Base-by-base conservation (phyloP, 2,888 invertebrate genomes). In the Tyria jacobaeae region DNA sequence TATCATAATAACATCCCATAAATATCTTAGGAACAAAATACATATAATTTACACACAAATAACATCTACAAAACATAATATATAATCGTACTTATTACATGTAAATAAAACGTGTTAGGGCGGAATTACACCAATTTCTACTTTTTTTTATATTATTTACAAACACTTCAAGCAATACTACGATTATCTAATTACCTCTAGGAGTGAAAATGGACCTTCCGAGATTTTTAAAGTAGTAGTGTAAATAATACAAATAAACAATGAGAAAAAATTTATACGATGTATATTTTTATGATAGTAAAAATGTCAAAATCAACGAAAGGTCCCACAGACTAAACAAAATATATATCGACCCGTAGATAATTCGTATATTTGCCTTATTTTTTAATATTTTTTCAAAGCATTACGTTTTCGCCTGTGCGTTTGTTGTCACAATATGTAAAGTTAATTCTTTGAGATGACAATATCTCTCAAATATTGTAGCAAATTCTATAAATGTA, bases 121-220 rank as follows among this genome's bases (percentile, higher is more conserved):
- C 90, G 91, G 92, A 90, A 82, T 87, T 88, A 90, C 87, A 89
- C 68, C 88, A 86, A 88, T 84, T 70, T 82, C 92, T 92, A 92
- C 90, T 71, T 78, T 66, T 80, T 82, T 85, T 80, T 65, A 84
- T 87, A 78, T 82, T 91, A 91, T 92, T 86, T 92, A 92, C 91
- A 92, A 87, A 88, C 86, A 87, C 84, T 83, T 85, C 85, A 90
- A 90, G 92, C 91, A 68, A 73, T 80, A 80, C 88, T 86, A 89
- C 84, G 52, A 66, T 75, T 69, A 60, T 71, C 78, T 85, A 82
- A 70, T 72, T 77, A 76, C 50, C n/a, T 73, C 73, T 80, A 76
- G 62, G 64, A 68, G 62, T 72, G 60, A 71, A 64, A 66, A 54
- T 52, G 69, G 69, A 41, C 75, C 71, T 63, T 66, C 31, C 74